Conservation (phyloP, 2,888 invertebrate species). For the Hoplodrina blanda region DNA sequence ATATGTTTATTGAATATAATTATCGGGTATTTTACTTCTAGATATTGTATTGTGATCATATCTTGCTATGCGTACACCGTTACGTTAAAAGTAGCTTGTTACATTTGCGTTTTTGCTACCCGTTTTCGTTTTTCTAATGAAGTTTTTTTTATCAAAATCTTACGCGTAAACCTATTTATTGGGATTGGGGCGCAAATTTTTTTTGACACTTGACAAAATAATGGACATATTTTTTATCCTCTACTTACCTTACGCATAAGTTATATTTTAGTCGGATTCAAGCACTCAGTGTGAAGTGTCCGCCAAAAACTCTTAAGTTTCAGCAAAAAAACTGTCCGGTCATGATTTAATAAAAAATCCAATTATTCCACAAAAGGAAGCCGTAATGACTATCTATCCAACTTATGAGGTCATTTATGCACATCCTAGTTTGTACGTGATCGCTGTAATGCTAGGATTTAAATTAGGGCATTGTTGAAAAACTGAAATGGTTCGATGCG, state of each 20-base stretch:
- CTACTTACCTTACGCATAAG: slow-evolving; percentile 18
- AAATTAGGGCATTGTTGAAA: slow-evolving; percentile 46
- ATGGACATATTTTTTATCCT: slow-evolving; percentile 9
- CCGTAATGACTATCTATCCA: slow-evolving; percentile 65
- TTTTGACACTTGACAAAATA: slow-evolving; percentile 35
- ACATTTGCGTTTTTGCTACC: slow-evolving; percentile 34
- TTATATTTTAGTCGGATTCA: slow-evolving; percentile 35
- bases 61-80: slow-evolving; percentile 34
- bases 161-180: slow-evolving; percentile 3
- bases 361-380: slow-evolving; percentile 71
- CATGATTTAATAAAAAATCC: slow-evolving; percentile 69
- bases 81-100: slow-evolving; percentile 33
- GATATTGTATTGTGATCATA: slow-evolving; percentile 53
- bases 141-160: slow-evolving; percentile 8
- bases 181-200: slow-evolving; percentile 18
- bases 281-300: slow-evolving; percentile 39
- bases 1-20: slow-evolving; percentile 74
- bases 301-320: slow-evolving; percentile 46
- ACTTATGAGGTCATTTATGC: slow-evolving; percentile 64
- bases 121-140: slow-evolving; percentile 19
- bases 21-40: slow-evolving; percentile 64
- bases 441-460: slow-evolving; percentile 52
- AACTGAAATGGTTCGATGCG: not conserved
- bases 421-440: slow-evolving; percentile 70
- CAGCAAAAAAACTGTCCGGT: slow-evolving; percentile 60